These are phyloP conservation scores for Eilema sororculum DNA, from an alignment of 2,888 invertebrate species.

Conservation along the genomic window DNA sequence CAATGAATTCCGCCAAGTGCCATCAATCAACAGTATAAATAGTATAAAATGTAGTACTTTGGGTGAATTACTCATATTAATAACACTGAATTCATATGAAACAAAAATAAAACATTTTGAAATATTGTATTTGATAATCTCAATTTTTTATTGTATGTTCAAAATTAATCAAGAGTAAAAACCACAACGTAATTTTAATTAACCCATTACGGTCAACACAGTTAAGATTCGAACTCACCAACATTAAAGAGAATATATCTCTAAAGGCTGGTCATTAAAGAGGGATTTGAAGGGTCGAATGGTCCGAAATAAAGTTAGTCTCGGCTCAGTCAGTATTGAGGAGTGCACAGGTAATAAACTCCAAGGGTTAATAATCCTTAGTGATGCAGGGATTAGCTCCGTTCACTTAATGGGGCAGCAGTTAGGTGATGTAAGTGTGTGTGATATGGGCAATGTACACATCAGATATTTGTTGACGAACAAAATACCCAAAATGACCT, in stretches of 20 bases:
- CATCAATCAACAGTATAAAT: no score
- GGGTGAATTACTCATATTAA: no score
- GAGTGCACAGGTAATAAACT: slow-evolving; percentile 77
- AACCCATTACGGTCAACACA: background rate
- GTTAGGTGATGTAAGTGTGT: slow-evolving; percentile 33
- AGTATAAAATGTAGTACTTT: no score
- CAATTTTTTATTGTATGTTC: no score
- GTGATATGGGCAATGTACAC: slow-evolving; percentile 24
- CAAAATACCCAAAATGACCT: no score
- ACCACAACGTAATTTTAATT: background rate
- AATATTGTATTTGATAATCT: no score
- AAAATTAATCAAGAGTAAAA: no score
- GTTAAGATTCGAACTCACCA: slow-evolving; percentile 33
- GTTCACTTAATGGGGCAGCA: slow-evolving; percentile 48
- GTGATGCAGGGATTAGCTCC: slow-evolving; percentile 53
- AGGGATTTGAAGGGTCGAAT: slow-evolving; percentile 84
- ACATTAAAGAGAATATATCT: slow-evolving; percentile 47
- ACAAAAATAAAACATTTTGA: no score
- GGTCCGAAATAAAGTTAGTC: slow-evolving; percentile 82
- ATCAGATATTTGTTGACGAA: no score
- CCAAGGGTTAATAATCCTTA: slow-evolving; percentile 67
- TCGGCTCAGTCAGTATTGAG: slow-evolving; percentile 64
- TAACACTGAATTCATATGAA: no score
- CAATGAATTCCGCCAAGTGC: no score
- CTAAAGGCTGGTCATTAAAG: slow-evolving; percentile 81